Evolutionary conservation across 2,797 vertebrate species (phyloP).

Genomic region (Enteromius paludinosus): DNA sequence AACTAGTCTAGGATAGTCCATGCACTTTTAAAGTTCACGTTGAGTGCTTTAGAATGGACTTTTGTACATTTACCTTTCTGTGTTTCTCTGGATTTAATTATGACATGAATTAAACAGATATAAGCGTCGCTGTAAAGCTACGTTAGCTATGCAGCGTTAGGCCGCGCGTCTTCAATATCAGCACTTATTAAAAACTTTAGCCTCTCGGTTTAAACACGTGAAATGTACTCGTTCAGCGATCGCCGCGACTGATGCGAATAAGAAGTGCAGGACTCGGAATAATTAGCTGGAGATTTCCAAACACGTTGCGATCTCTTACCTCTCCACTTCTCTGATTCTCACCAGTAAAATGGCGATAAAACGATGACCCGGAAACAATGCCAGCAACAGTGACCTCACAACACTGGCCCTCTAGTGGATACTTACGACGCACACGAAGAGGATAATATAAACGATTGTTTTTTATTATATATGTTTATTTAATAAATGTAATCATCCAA

Average conservation of each 20-base stretch:
- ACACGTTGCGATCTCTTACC: constrained; percentile 64
- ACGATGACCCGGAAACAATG: constrained; percentile 55
- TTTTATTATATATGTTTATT: neutral
- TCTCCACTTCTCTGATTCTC: constrained; percentile 65
- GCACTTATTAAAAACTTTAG: neutral
- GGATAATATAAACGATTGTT: neutral
- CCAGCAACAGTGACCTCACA: constrained; percentile 1
- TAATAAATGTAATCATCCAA: neutral
- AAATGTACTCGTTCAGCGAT: no score
- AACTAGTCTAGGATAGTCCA: neutral
- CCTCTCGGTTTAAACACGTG: neutral
- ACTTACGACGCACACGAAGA: neutral
- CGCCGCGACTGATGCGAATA: neutral
- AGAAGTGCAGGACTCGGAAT: neutral
- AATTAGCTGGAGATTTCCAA: neutral
- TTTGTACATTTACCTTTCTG: neutral
- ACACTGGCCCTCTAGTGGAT: constrained; percentile 10
- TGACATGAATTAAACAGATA: neutral
- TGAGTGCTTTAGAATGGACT: neutral
- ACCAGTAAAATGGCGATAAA: constrained; percentile 79
- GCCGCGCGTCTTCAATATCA: constrained; percentile 1
- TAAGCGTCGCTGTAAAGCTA: neutral
- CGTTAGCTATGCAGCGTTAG: constrained; percentile 9
- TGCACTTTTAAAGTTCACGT: neutral
- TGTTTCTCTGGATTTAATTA: neutral